Evolutionary conservation across 1,140 invertebrate genomes (phyloP).

Genomic region (Meloidogyne hapla): DNA sequence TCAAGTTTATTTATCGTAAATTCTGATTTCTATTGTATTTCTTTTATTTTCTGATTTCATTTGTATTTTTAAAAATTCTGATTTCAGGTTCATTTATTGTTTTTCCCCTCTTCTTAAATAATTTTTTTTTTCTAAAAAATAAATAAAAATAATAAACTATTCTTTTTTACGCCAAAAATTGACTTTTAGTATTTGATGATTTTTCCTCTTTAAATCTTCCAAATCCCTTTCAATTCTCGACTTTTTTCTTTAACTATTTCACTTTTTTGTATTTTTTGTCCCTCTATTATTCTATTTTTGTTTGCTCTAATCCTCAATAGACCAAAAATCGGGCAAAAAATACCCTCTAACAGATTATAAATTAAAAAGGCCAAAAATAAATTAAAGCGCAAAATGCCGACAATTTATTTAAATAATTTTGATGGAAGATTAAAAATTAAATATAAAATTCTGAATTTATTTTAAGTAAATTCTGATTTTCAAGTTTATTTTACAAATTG

Average conservation of each 20-base stretch:
- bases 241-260: background rate
- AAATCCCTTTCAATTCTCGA: slow-evolving; percentile 5
- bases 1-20: too few species aligned
- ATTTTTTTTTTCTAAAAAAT: background rate
- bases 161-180: background rate
- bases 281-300: slow-evolving; percentile 12
- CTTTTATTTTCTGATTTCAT: too few species aligned
- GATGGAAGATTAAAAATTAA: background rate
- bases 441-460: slow-evolving; percentile 1
- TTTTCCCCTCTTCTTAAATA: background rate
- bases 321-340: slow-evolving; percentile 5
- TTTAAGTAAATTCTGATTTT: background rate
- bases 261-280: background rate
- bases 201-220: background rate
- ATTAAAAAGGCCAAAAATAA: background rate
- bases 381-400: background rate
- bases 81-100: background rate
- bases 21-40: too few species aligned
- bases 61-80: too few species aligned
- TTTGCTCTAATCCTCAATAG: background rate
- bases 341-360: background rate
- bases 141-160: too few species aligned
- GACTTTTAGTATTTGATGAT: background rate
- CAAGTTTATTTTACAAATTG: background rate
- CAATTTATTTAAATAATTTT: background rate